These are phyloP conservation scores for Hydractinia echinata DNA, from an alignment of 30 jellyfish, hydroid and myxozoan genomes.

Conservation along the genomic window DNA sequence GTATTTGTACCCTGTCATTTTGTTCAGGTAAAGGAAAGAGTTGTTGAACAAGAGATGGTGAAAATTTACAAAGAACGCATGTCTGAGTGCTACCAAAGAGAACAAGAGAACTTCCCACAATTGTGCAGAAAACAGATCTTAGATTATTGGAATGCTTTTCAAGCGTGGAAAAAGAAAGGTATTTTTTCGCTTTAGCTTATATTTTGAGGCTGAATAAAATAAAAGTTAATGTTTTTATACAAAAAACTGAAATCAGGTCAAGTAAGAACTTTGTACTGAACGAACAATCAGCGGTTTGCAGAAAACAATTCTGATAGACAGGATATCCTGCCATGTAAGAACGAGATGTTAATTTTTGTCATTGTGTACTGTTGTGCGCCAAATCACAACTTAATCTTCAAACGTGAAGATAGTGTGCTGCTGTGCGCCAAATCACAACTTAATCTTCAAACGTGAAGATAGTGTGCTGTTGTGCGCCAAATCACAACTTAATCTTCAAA, in stretches of 20 bases:
- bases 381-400: no score
- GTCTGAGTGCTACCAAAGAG: conserved; percentile 56
- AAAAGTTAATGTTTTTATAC: neutral
- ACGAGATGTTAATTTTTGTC: no score
- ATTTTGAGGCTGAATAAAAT: neutral
- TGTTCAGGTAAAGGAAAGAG: conserved; percentile 39
- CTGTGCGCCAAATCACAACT: no score
- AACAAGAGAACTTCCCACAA: conserved; percentile 68
- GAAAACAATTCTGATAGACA: no score
- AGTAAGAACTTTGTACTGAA: neutral
- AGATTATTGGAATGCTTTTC: conserved; percentile 75
- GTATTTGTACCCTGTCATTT: neutral
- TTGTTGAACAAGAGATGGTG: conserved; percentile 79
- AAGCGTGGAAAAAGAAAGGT: conserved; percentile 72
- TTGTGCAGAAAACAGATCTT: conserved; percentile 50
- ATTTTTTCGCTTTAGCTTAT: neutral
- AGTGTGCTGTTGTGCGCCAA: no score
- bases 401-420: no score
- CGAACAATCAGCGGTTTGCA: no score
- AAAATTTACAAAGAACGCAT: conserved; percentile 50
- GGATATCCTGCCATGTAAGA: no score
- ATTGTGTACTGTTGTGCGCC: no score
- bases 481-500: no score
- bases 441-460: no score
- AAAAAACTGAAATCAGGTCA: neutral